These are phyloP conservation scores for Aphelinus atriplicis DNA, from an alignment of 1,140 invertebrate genomes.

Conservation along the genomic window DNA sequence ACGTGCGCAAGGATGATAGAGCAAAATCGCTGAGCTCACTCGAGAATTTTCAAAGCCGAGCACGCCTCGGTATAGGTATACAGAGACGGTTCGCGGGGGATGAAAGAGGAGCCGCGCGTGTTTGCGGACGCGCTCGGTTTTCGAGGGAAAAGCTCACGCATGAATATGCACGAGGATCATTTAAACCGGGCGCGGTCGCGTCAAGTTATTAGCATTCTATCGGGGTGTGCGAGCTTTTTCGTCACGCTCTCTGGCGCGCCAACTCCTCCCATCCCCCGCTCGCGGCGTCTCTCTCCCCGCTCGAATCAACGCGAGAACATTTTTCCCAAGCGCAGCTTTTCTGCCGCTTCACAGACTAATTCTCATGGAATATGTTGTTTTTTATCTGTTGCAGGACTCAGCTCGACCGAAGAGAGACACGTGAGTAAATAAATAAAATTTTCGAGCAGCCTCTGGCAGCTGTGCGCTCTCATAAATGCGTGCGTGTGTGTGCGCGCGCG, in stretches of 20 bases:
- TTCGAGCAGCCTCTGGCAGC: conserved; percentile 26
- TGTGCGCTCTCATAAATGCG: not conserved
- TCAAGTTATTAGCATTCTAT: conserved; percentile 62
- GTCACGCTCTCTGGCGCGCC: not conserved
- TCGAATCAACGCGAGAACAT: too few species aligned
- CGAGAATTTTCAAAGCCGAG: conserved; percentile 31
- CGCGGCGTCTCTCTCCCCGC: not conserved
- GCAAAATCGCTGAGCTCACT: not conserved
- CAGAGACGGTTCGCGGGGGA: not conserved
- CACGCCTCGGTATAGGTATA: conserved; percentile 12
- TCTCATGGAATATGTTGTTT: conserved; percentile 40
- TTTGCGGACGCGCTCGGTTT: conserved; percentile 41
- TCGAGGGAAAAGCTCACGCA: conserved; percentile 62
- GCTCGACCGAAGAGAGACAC: conserved; percentile 75
- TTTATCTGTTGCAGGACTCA: conserved; percentile 71
- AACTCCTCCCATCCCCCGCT: not conserved
- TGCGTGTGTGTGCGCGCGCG: not conserved
- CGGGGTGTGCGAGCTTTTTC: conserved; percentile 40
- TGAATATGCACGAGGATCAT: conserved; percentile 66
- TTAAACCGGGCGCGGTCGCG: conserved; percentile 54
- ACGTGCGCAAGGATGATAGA: not conserved
- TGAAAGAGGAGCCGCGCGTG: conserved; percentile 16
- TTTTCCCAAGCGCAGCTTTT: not conserved
- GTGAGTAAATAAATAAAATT: conserved; percentile 65
- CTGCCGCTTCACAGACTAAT: conserved; percentile 33